Percentiles rank a stretch among this genome's conserved stretches.
Evolutionary conservation across 2,797 vertebrate species (phyloP).

Genomic region (Phrynocephalus forsythii): DNA sequence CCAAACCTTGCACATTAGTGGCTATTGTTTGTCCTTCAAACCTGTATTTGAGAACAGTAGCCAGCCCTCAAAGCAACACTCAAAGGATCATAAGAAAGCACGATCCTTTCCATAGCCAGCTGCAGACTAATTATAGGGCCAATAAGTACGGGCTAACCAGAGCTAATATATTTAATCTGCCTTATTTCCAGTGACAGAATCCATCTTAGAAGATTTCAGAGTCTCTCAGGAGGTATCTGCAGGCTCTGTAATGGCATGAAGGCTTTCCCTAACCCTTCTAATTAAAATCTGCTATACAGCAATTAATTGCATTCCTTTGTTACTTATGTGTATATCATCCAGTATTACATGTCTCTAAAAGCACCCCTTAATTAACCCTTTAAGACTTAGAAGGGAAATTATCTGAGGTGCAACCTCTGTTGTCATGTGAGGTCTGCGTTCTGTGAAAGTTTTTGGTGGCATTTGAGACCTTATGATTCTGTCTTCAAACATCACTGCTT

Average conservation of each 20-base stretch:
- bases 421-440: not conserved
- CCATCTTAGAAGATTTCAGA: conserved; percentile 17
- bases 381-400: not conserved
- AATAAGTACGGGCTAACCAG: not conserved
- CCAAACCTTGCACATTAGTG: not conserved
- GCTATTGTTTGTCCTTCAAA: not conserved
- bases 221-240: conserved; percentile 16
- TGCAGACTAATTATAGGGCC: not conserved
- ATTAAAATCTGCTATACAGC: conserved; percentile 6
- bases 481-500: not conserved
- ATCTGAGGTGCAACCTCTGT: not conserved
- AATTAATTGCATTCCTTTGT: conserved; percentile 4
- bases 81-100: not conserved
- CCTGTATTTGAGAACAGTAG: not conserved
- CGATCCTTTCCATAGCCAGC: not conserved
- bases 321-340: conserved; percentile 8
- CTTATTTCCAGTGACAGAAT: conserved; percentile 3
- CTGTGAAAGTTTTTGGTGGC: not conserved
- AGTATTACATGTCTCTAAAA: not conserved
- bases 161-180: conserved; percentile 24
- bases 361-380: not conserved
- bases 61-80: not conserved
- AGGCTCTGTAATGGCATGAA: not conserved
- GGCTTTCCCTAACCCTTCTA: conserved; percentile 29
- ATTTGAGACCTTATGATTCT: not conserved